Evolutionary conservation across 1,140 invertebrate genomes (phyloP).

Genomic region (Episyrphus balteatus): DNA sequence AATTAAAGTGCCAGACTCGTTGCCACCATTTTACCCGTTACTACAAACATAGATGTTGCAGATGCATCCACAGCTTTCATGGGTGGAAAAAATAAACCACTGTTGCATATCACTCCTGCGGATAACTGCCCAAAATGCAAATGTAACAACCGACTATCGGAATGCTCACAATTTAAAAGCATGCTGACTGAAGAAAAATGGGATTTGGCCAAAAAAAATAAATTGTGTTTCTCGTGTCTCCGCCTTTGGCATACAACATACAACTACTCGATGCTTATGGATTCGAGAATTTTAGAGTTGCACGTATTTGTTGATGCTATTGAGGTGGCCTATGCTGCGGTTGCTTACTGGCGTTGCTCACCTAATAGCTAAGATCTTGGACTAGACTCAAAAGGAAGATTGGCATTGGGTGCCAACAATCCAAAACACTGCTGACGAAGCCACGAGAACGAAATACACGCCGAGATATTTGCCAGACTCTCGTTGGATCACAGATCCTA

Average conservation of each 20-base stretch:
- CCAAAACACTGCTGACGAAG: no score
- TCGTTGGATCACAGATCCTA: no score
- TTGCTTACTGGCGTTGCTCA: constrained; percentile 14
- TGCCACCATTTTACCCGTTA: neutral
- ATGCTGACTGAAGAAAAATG: neutral
- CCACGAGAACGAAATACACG: no score
- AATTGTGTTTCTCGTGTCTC: constrained; percentile 3
- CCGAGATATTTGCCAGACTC: no score
- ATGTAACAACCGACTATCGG: neutral
- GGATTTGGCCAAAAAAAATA: neutral
- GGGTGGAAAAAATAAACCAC: no score
- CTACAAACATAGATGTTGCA: neutral
- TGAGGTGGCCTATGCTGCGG: constrained; percentile 18
- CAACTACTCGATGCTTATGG: constrained; percentile 1
- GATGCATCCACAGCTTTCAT: neutral
- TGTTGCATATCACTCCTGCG: no score
- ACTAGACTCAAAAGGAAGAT: no score
- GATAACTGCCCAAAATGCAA: constrained; percentile 2
- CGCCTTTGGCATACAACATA: neutral
- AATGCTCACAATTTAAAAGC: neutral
- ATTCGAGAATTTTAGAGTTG: constrained; percentile 8
- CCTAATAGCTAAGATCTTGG: no score
- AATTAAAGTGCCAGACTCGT: neutral
- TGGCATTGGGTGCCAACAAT: no score
- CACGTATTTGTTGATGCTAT: constrained; percentile 31